phyloP scores from a whole-genome alignment of 2,797 vertebrate species.

The Okamejei kenojei region DNA sequence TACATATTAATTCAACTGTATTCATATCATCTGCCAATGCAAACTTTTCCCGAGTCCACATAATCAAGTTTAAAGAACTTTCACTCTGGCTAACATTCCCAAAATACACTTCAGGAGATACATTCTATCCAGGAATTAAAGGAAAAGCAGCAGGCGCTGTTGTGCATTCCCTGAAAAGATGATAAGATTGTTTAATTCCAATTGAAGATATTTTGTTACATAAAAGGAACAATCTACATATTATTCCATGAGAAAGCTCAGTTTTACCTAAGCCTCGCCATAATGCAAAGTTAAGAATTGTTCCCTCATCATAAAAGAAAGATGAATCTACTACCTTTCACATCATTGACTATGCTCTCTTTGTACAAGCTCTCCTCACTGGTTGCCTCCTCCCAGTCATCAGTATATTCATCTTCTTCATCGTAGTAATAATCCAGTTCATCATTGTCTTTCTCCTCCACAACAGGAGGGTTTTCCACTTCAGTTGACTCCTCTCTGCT shows the following conservation, averaged over 20 bases:
- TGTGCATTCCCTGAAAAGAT: not conserved
- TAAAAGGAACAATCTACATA: not conserved
- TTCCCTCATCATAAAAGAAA: not conserved
- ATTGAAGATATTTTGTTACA: not conserved
- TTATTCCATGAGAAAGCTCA: not conserved
- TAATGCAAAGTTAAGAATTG: not conserved
- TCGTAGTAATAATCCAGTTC: conserved; percentile 67
- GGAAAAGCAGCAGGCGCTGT: not conserved
- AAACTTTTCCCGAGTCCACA: not conserved
- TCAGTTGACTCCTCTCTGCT: conserved; percentile 45
- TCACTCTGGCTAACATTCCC: not conserved
- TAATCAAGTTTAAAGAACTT: not conserved
- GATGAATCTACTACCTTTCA: conserved; percentile 69
- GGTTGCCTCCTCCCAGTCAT: conserved; percentile 60
- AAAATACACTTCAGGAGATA: not conserved
- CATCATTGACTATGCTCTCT: conserved; percentile 69
- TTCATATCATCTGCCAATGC: not conserved
- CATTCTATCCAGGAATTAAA: not conserved
- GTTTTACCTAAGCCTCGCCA: not conserved
- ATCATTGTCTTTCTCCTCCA: conserved; percentile 61
- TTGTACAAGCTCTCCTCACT: conserved; percentile 57
- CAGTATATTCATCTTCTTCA: conserved; percentile 68
- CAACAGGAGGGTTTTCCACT: conserved; percentile 68
- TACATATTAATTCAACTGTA: not conserved
- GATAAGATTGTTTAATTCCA: not conserved